Evolutionary conservation across 2,797 vertebrate species (phyloP), one percentile per base, ranked within the genome.

Genomic region (Manis javanica): DNA sequence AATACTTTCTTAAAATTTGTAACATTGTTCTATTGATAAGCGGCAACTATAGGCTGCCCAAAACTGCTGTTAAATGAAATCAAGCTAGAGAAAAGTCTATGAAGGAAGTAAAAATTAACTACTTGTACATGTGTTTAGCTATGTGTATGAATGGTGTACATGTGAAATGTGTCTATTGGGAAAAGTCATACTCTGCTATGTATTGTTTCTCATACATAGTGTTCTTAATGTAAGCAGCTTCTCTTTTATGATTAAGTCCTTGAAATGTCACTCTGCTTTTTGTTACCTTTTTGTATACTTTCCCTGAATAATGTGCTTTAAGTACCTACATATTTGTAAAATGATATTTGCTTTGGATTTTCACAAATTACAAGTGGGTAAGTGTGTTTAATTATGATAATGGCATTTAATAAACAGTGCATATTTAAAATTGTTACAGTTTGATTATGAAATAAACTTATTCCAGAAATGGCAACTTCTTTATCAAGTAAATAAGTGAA

Each of bases 1-100:
- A 90, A 82, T 86, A 96, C 89, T 95, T 91, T 81, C 90, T 77
- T 31, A 31, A 92, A 96, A 95, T 93, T 96, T 97, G 97, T 98
- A 96, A 92, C 61, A 78, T 92, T 96, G 91, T 81, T 82, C 81
- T 95, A 1, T 97, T 53, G 78, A 94, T 90, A 87, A 96, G 69
- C 69, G 95, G 68, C 53, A 87, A 91, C 86, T 90, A 39, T 94
- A 75, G 79, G 39, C 93, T 88, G 12, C 90, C 64, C 10, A 96
- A 81, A 37, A 46, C 51, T 95, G n/a, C 79, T 83, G 78, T 95
- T 94, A 96, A 96, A 89, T 90, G 78, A 96, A 95, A 83, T 78
- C 63, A 92, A 96, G 69, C 53, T 82, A 82, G 68, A 97, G 93
- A 85, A 87, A 94, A 81, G 82, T 91, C 55, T 90, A 2, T 24